Percentiles rank a stretch among this genome's conserved stretches.
These are phyloP conservation scores for Chlorospingus semifuscus DNA, from an alignment of 2,797 vertebrate species.

Conservation along the genomic window DNA sequence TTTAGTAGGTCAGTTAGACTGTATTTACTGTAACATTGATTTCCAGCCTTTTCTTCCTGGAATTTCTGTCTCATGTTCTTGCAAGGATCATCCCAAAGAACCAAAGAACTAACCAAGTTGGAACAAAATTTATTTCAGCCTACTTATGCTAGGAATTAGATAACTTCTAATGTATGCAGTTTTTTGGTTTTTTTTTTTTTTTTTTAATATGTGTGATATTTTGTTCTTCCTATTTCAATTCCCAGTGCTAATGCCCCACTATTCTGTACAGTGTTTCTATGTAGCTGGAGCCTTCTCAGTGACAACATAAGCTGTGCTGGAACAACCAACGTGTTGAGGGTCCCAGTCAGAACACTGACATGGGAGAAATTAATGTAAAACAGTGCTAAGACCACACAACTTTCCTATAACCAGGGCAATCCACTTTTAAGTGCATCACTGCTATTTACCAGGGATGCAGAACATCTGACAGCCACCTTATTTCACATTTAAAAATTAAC, in stretches of 20 bases:
- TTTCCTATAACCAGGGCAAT: neutral
- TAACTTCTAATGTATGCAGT: neutral
- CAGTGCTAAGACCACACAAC: neutral
- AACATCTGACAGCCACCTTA: neutral
- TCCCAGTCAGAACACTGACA: neutral
- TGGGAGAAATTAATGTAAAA: neutral
- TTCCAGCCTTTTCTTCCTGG: neutral
- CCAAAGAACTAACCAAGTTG: neutral
- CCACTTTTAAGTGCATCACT: neutral
- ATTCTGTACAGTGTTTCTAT: neutral
- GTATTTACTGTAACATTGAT: neutral
- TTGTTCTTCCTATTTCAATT: neutral
- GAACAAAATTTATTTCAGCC: neutral
- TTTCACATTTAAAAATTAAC: neutral
- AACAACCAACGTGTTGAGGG: neutral
- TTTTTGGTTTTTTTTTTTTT: neutral
- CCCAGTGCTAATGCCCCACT: neutral
- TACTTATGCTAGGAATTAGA: neutral
- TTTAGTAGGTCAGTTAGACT: neutral
- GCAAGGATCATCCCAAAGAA: neutral
- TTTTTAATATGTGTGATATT: neutral
- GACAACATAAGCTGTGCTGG: neutral
- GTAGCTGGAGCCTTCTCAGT: neutral
- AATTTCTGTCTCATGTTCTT: neutral
- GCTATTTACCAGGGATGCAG: neutral